Evolutionary conservation across 2,888 invertebrate species (phyloP).

Genomic region (Luperina nickerlii): DNA sequence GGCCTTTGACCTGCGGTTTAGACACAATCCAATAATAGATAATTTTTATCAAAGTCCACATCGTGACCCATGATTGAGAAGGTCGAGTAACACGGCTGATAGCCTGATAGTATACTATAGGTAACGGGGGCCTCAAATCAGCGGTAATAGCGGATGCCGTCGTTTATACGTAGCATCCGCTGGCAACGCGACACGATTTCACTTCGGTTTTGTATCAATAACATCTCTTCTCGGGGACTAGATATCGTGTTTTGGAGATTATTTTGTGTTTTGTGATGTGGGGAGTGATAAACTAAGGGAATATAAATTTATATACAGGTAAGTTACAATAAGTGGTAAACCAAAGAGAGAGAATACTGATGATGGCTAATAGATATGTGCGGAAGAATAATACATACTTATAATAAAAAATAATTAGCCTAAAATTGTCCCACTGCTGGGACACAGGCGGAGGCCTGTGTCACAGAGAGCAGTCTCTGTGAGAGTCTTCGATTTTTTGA

Average conservation of each 20-base stretch:
- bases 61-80: constrained; percentile 50
- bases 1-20: neutral
- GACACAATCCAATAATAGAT: neutral
- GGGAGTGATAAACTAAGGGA: neutral
- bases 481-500: no score
- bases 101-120: constrained; percentile 43
- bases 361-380: no score
- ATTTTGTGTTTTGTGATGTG: neutral
- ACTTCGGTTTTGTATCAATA: constrained; percentile 65
- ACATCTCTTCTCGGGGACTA: constrained; percentile 38
- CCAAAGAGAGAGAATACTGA: neutral
- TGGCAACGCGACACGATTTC: constrained; percentile 61
- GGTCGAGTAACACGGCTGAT: constrained; percentile 52
- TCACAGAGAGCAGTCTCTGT: neutral
- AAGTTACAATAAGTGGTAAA: neutral
- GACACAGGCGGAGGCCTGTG: neutral
- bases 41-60: neutral
- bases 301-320: neutral
- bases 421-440: neutral
- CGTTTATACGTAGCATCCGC: constrained; percentile 66
- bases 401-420: neutral
- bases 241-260: constrained; percentile 22
- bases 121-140: constrained; percentile 70
- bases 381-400: neutral
- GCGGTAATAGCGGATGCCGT: constrained; percentile 65